Evolutionary conservation across 2,888 invertebrate species (phyloP), one percentile per base, ranked within the genome.

Genomic region (Eristalis pertinax): DNA sequence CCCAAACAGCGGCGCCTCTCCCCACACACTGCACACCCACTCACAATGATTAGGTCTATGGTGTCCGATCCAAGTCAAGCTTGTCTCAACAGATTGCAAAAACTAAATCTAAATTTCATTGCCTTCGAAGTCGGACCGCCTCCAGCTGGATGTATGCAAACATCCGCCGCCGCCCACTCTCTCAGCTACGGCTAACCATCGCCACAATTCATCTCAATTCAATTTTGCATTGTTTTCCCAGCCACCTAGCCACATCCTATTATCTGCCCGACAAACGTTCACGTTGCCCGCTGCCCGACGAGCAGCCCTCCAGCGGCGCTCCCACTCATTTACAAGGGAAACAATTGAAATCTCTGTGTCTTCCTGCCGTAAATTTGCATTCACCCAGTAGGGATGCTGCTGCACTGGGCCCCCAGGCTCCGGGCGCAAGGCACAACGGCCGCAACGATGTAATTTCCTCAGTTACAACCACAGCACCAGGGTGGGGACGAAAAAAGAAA

Each of bases 341-440:
- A 79, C 79, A 87, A 84, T 87, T 87, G 78, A 87, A 87, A 84
- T 87, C 74, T 78, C 82, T 58, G 50, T 50, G 70, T 82, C 78
- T 86, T 85, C 60, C 62, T 65, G 79, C 29, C 56, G 84, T 19
- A 79, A 83, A 87, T 87, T 87, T 87, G 79, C 86, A 87, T 87
- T 78, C 74, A 63, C 64, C 67, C 26, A 74, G 74, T 63, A 70
- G 15, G 19, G 43, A 70, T 58, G 38, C 76, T 58, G 38, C 76
- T 67, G 43, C 56, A 76, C 24, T 64, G 67, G 43, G n/a, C n/a
- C n/a, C 73, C 67, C 22, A 56, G 65, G 43, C 73, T 60, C 24
- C 50, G 32, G 58, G 81, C 72, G 32, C 43, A 32, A 63, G 72
- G 72, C 76, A 80, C 50, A 70, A 70, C 29, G 43, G 58, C 24